Base-by-base conservation (phyloP, 64 coral and sea anemone species). In the Anthopleura sola region DNA sequence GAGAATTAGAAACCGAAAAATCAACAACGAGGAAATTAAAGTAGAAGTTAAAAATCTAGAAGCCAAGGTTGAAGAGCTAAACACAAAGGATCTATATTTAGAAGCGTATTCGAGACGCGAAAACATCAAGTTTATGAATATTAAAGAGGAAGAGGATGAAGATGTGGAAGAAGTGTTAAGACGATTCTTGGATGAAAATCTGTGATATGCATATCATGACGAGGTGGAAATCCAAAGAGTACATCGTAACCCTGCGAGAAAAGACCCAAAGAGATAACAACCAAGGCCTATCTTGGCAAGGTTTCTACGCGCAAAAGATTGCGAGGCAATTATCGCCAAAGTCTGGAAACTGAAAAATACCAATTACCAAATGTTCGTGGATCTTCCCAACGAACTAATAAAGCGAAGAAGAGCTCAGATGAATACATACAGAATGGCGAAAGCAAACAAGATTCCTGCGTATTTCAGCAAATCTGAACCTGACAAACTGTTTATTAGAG, bases 111-210 rank as follows among this genome's bases (percentile, higher is more conserved):
- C 48, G 29, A 24, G 81, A 33, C 20, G 81, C 14, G 49, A 83
- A 31, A 83, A 83, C 48, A 82, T 82, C 29, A 82, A 3, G 21
- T 82, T 82, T n/a, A 31, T 82, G 80, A 82, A 82, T 36, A 82
- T 82, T 13, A 48, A 82, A 3, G 80, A 49, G 49, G 69, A 75
- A 31, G 28, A 31, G 6, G 36, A 34, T 31, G 69, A 75, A 75
- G 36, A 37, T 75, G 36, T 37, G 21, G 69, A 75, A 37, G 29
- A 21, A 21, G 29, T n/a, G 36, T 75, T 75, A 31, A 9, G 69
- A 75, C 9, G 28, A 31, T 75, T 75, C 21, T 21, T 75, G 26
- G 26, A 75, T 33, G 69, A 75, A 37, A 15, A 36, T 0, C 69
- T 75, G 5, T 6, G 23, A 32, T 75, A 75, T 23, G 23, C 5